Base-by-base conservation (phyloP, 2,113 vertebrate genomes). In the Callaeas wilsoni region DNA sequence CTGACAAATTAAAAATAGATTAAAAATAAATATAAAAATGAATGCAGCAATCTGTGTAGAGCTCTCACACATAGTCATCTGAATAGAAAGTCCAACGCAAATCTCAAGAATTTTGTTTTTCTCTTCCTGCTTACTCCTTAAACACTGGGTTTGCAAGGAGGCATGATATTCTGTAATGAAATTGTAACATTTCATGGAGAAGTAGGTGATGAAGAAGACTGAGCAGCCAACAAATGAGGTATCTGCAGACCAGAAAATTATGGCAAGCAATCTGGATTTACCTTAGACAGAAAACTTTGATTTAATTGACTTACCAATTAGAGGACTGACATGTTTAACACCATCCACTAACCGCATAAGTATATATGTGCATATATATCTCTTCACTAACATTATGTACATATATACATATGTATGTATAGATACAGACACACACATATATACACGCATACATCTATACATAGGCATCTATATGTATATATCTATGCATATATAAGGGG, bases 1-100 rank as follows among this genome's bases (percentile, higher is more conserved):
- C 92, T 96, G 94, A 97, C 75, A 87, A 73, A 90, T 55, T 84
- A 67, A 89, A 91, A 90, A 79, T 39, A 87, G 85, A 56, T 76
- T 90, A 53, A 93, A 94, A 95, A 77, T 65, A 90, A 92, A 80
- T 60, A 77, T 32, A 37, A 77, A 86, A 83, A 70, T 57, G 55
- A 95, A 86, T 88, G 76, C 67, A 86, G 79, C 90, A 95, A 77
- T 92, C 76, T 94, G 59, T 60, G 65, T 77, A 90, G 42, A 83
- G 79, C 68, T 47, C 71, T 94, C 76, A 70, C 50, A 59, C 13
- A 49, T 3, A 86, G 49, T 41, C 8, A 69, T 91, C 25, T 60
- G 33, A 93, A 68, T 41, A 79, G 70, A 46, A 90, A 93, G 57
- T 70, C 71, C 83, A 93, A 92, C 14, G 81, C 7, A 86, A 59